Evolutionary conservation across 2,888 invertebrate genomes (phyloP), one percentile per base, ranked within the genome.

Genomic region (Coecobrya sp.): DNA sequence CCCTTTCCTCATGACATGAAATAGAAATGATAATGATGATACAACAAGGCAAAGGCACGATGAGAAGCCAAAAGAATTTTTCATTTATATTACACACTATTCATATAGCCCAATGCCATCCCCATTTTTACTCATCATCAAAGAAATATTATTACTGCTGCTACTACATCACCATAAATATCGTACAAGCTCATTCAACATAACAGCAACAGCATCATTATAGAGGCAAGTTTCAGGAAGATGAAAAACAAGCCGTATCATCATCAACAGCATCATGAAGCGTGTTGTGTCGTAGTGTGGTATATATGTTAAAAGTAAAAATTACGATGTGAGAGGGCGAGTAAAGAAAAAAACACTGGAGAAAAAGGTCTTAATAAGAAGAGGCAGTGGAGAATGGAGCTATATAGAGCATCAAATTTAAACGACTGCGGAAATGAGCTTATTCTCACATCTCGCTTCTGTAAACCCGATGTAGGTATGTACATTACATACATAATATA

Each of bases 401-500:
- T 22, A 36, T 73, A 19, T 45, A 42, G 73, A 79, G 49, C 87
- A 87, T 87, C 79, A 87, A 76, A 87, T 87, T 87, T 87, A 87
- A 87, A 87, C 76, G 87, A 87, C 76, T 76, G 27, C 79, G 87
- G 87, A 87, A 87, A 87, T 87, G 87, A 87, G 87, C 62, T 87
- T 76, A 49, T 86, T 76, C 70, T 86, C 86, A 25, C 62, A 62
- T 25, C 22, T 62, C 25, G 22, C 62, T 25, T 13, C 19, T 25
- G 7, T 5, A 25, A 62, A 25, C 1, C 52, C n/a, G 5, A 55
- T n/a, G 1, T n/a, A 55, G 13, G 49, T 13, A 13, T 13, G 11
- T 49, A 10, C 49, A 49, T 13, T 7, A 10, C 42, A 49, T 13
- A 10, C 10, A 13, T 49, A 7, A 49, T 49, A 49, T 36, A 36